Conservation (phyloP, 2,113 vertebrate genomes). For the Pseudorhombus dupliciocellatus region DNA sequence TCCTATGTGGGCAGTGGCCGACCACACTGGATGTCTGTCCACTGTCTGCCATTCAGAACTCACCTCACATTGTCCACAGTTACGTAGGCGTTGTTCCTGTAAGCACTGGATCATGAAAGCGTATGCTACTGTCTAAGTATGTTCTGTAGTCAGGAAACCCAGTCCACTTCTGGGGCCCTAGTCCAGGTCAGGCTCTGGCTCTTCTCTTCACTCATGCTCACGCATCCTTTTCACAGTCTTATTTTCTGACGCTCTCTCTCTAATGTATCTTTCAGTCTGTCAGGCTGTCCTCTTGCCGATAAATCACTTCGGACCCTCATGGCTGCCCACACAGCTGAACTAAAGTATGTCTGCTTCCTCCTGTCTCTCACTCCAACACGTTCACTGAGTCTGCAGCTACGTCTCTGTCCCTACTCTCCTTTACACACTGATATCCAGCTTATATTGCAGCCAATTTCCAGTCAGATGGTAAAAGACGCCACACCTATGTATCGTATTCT, state of each 20-base stretch:
- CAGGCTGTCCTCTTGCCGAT: slow-evolving; percentile 99
- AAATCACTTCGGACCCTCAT: slow-evolving; percentile 99
- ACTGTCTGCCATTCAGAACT: background rate
- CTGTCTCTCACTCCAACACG: slow-evolving; percentile 70
- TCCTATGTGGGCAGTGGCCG: background rate
- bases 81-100: background rate
- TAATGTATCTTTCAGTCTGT: slow-evolving; percentile 93
- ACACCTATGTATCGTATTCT: background rate
- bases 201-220: slow-evolving; percentile 51
- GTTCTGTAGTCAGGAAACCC: background rate
- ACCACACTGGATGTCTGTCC: background rate
- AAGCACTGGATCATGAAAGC: background rate
- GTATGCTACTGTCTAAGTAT: background rate
- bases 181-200: slow-evolving; percentile 41
- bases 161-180: slow-evolving; percentile 46
- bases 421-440: slow-evolving; percentile 3
- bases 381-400: slow-evolving; percentile 55
- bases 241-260: slow-evolving; percentile 66
- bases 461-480: background rate
- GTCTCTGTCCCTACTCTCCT: slow-evolving; percentile 55
- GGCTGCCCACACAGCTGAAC: slow-evolving; percentile 99
- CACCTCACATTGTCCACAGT: background rate
- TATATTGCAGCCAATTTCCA: background rate
- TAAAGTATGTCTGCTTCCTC: slow-evolving; percentile 97
- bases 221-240: slow-evolving; percentile 57